phyloP scores from a whole-genome alignment of 1,140 invertebrate species.

The Drosophila parvula region DNA sequence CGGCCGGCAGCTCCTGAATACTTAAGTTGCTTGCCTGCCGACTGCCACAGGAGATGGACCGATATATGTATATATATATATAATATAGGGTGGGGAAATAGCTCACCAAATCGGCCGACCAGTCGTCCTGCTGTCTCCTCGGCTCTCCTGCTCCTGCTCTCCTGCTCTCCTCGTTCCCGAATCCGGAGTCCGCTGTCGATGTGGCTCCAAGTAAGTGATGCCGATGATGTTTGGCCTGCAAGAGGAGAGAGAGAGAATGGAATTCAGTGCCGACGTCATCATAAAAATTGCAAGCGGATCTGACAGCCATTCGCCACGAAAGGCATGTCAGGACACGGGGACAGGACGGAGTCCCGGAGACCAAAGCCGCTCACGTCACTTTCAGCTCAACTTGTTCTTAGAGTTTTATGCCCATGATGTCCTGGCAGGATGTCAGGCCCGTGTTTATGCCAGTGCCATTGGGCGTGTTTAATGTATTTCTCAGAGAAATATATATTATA shows the following conservation, averaged over 20 bases:
- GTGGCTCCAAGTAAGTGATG: constrained; percentile 42
- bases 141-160: not conserved
- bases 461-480: not conserved
- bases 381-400: constrained; percentile 45
- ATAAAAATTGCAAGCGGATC: constrained; percentile 35
- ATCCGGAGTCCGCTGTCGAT: constrained; percentile 7
- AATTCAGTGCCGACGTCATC: constrained; percentile 23
- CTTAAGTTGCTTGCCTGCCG: constrained; percentile 21
- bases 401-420: constrained; percentile 38
- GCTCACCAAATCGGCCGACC: constrained; percentile 35
- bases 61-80: not conserved
- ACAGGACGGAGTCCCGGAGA: not conserved
- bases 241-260: constrained; percentile 21
- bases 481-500: not conserved
- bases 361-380: constrained; percentile 48
- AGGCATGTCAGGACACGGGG: not conserved
- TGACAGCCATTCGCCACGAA: constrained; percentile 28
- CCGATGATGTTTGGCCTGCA: constrained; percentile 55
- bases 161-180: not conserved
- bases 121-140: constrained; percentile 1
- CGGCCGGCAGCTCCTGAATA: constrained; percentile 22
- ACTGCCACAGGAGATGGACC: not conserved
- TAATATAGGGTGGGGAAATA: too few relatives aligned
- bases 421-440: constrained; percentile 5
- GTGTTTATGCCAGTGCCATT: not conserved